phyloP scores from a whole-genome alignment of 2,797 vertebrate genomes.

The Vireo griseus region DNA sequence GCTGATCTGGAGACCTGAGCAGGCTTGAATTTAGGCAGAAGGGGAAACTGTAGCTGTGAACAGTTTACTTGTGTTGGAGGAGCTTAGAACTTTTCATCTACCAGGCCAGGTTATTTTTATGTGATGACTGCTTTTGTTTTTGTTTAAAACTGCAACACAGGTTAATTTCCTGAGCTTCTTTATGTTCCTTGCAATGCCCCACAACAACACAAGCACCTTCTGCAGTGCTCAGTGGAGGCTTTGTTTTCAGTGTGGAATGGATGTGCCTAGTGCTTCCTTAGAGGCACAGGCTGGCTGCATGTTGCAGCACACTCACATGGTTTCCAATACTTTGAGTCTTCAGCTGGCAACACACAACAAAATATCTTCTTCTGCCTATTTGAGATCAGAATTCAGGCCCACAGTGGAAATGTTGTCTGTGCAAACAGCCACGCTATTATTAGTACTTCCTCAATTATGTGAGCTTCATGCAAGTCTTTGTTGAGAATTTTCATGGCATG shows the following conservation, averaged over 20 bases:
- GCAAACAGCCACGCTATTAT: slow-evolving; percentile 40
- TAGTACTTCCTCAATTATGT: slow-evolving; percentile 65
- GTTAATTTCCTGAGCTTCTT: background rate
- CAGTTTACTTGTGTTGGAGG: background rate
- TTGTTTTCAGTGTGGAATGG: background rate
- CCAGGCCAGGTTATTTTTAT: background rate
- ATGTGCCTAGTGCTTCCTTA: background rate
- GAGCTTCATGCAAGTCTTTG: slow-evolving; percentile 42
- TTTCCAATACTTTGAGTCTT: background rate
- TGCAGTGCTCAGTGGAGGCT: background rate
- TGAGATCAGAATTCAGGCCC: slow-evolving; percentile 29
- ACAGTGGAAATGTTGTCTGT: slow-evolving; percentile 59
- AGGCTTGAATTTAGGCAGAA: background rate
- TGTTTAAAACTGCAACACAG: background rate
- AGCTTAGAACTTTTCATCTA: background rate
- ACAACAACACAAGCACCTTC: background rate
- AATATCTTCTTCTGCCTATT: slow-evolving; percentile 24
- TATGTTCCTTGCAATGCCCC: background rate
- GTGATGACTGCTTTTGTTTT: background rate
- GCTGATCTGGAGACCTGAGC: background rate
- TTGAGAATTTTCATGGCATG: slow-evolving; percentile 65
- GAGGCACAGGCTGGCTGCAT: background rate
- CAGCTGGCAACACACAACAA: background rate
- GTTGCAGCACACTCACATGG: background rate
- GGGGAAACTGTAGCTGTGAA: background rate